These are phyloP conservation scores for Anolis sagrei DNA, from an alignment of 2,113 vertebrate species.

Conservation along the genomic window DNA sequence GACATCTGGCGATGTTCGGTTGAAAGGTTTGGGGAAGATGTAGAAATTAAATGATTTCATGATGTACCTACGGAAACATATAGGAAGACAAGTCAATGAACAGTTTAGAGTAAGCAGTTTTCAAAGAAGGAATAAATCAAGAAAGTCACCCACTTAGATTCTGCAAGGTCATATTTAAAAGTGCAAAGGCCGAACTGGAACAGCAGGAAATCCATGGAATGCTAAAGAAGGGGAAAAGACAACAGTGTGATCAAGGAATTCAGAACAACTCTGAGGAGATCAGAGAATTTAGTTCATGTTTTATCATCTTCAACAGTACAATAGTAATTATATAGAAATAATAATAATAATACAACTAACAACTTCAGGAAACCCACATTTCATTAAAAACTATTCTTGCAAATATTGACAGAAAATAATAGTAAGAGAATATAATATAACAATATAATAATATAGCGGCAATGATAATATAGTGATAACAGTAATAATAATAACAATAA, in stretches of 20 bases:
- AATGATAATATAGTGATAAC: too few species aligned
- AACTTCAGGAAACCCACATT: neutral
- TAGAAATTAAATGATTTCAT: constrained; percentile 99
- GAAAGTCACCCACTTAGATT: constrained; percentile 87
- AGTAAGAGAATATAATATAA: too few species aligned
- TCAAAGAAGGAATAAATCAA: constrained; percentile 43
- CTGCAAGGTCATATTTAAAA: constrained; percentile 89
- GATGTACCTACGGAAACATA: constrained; percentile 81
- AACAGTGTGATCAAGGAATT: too few species aligned
- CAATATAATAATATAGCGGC: too few species aligned
- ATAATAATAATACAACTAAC: too few species aligned
- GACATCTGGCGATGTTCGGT: constrained; percentile 92
- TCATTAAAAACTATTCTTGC: neutral
- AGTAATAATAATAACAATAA: too few species aligned
- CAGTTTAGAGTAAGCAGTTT: neutral
- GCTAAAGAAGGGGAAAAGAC: constrained; percentile 78
- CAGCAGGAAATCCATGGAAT: constrained; percentile 98
- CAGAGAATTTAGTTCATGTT: too few species aligned
- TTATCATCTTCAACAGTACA: neutral
- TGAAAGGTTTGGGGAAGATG: constrained; percentile 97
- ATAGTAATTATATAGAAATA: too few species aligned
- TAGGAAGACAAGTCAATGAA: constrained; percentile 44
- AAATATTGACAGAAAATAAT: too few species aligned
- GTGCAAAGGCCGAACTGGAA: constrained; percentile 98
- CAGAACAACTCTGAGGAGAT: too few species aligned